Conservation (phyloP, 2,113 vertebrate species). For the Columba livia region DNA sequence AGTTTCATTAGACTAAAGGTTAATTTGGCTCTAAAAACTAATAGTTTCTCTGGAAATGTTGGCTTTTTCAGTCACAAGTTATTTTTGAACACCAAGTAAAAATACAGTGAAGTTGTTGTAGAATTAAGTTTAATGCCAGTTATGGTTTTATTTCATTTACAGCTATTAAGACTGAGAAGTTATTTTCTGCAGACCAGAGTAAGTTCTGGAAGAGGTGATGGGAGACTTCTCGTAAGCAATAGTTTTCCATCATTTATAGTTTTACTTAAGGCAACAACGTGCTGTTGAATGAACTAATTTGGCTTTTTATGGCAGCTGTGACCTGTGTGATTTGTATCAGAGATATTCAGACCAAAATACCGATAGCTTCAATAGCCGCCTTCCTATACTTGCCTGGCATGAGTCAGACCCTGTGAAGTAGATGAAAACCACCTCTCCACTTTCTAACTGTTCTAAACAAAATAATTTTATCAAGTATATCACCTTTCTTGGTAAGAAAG, state of each 20-base stretch:
- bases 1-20: neutral
- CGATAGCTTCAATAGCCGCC: neutral
- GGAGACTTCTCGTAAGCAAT: neutral
- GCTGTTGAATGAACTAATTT: neutral
- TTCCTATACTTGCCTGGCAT: neutral
- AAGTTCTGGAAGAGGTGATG: neutral
- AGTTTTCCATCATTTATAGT: neutral
- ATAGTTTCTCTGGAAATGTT: neutral
- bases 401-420: neutral
- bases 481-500: neutral
- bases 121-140: neutral
- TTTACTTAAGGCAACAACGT: neutral
- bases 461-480: neutral
- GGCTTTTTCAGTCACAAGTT: neutral
- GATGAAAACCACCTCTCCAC: neutral
- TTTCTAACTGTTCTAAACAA: neutral
- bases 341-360: too few species aligned
- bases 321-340: too few species aligned
- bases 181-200: neutral
- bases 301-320: neutral
- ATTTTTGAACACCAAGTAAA: neutral
- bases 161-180: neutral
- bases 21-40: neutral
- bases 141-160: neutral
- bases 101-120: neutral